These are phyloP conservation scores for Popillia japonica DNA, from an alignment of 1,140 invertebrate genomes.

Conservation along the genomic window DNA sequence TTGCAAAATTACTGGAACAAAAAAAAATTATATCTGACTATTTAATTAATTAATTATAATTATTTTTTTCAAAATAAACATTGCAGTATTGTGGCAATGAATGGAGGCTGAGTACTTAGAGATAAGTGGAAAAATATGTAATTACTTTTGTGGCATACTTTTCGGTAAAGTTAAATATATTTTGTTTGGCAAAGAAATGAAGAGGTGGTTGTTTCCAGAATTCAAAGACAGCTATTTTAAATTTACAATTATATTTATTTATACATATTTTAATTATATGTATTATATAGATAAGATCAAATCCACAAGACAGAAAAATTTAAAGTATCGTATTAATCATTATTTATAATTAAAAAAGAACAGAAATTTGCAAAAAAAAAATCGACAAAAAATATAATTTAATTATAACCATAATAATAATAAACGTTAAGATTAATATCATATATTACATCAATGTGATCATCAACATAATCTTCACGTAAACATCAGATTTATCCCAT, in stretches of 20 bases:
- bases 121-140: too few relatives aligned
- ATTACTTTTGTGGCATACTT: background rate
- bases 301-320: constrained; percentile 59
- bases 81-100: too few relatives aligned
- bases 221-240: constrained; percentile 34
- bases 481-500: constrained; percentile 5
- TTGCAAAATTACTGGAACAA: too few relatives aligned
- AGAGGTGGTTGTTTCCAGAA: background rate
- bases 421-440: constrained; percentile 26
- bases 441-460: constrained; percentile 29
- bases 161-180: background rate
- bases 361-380: constrained; percentile 15
- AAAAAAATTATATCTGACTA: too few relatives aligned
- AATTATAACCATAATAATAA: constrained; percentile 12
- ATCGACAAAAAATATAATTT: constrained; percentile 19
- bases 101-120: too few relatives aligned
- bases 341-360: constrained; percentile 34
- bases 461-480: constrained; percentile 18
- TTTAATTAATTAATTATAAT: too few relatives aligned
- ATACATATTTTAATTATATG: constrained; percentile 60
- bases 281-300: constrained; percentile 57
- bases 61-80: too few relatives aligned
- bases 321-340: constrained; percentile 49
- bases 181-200: too few relatives aligned
- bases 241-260: constrained; percentile 59